Evolutionary conservation across 2,888 invertebrate species (phyloP), one percentile per base, ranked within the genome.

Genomic region (Cheilosia urbana): DNA sequence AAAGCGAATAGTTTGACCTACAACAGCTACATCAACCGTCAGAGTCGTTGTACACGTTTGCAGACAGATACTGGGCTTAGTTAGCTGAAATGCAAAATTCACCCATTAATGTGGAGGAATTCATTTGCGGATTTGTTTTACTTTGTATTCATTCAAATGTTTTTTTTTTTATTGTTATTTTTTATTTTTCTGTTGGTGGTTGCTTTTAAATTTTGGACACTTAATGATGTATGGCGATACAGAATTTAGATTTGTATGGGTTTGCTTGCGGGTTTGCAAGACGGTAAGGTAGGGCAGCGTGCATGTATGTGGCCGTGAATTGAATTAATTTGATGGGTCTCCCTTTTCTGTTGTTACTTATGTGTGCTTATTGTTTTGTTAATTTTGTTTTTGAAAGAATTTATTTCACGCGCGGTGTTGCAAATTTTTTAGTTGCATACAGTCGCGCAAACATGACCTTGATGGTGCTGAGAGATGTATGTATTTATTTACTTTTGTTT

Each of bases 301-400:
- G 57, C 47, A 68, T 79, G 57, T 75, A 68, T 79, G 51, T 69
- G 68, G 27, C 69, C 73, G 69, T 79, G 83, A 84, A 79, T 79
- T 68, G 79, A 84, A 79, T 84, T 75, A 75, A 79, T 75, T 79
- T 79, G 79, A 62, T 75, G 63, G 75, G 79, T 84, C 79, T 84
- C 79, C 84, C 84, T 84, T 84, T 69, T 73, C 42, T 72, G 24
- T 65, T 30, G 51, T 53, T 65, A 40, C 58, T 66, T 40, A 51
- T 72, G 51, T 57, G 51, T 57, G 30, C 21, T 45, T 45, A 40
- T 68, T 30, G 60, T 17, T 55, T 62, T 69, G 19, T 69, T 69
- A 30, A 60, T 71, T 73, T 58, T 53, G 7, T 66, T 77, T 62
- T 62, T 51, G 4, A 72, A 73, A 73, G 66, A 77, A 82, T 72